Evolutionary conservation across 2,797 vertebrate species (phyloP), one percentile per base, ranked within the genome.

Genomic region (Microctenopoma stevenorrisi): DNA sequence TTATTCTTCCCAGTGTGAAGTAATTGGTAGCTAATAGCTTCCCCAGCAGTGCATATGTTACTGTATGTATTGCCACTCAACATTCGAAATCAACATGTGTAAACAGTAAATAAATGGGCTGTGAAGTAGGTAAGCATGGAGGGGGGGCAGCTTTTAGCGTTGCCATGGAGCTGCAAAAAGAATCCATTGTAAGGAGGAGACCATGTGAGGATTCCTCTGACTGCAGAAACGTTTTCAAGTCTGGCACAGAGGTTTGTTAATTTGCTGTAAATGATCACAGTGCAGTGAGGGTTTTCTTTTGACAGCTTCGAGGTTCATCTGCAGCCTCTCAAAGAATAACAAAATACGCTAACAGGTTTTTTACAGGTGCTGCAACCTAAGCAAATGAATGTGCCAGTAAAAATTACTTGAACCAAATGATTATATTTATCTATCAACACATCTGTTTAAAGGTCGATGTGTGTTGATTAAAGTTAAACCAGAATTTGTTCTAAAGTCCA

Each of bases 101-200:
- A 28, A 53, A 25, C 4, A 40, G 25, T 18, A 38, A 5, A 16
- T 50, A 40, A 52, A 42, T 56, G 22, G 25, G 18, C 46, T 4
- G 30, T 57, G 18, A 77, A 77, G 72, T 62, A 48, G 81, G 78
- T 63, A 55, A 78, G 46, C 35, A 70, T 67, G 74, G 79, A 82
- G 70, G 66, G 66, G 75, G 74, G 26, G 51, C 56, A 76, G 69
- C 73, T 52, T 66, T 33, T 72, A 28, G 58, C 76, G 73, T 81
- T 82, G 53, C 78, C 57, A 65, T 84, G 70, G 66, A 69, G 30
- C 47, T 37, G 18, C 74, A 90, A 87, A 91, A 87, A 83, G 85
- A 67, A 47, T 66, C 78, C 71, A 63, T 87, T 90, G 84, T 90
- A 7, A 55, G 62, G 10, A 2, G 35, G 71, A 18, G 47, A 79